Base-by-base conservation (phyloP, 2,888 invertebrate species). In the Phasia obesa region DNA sequence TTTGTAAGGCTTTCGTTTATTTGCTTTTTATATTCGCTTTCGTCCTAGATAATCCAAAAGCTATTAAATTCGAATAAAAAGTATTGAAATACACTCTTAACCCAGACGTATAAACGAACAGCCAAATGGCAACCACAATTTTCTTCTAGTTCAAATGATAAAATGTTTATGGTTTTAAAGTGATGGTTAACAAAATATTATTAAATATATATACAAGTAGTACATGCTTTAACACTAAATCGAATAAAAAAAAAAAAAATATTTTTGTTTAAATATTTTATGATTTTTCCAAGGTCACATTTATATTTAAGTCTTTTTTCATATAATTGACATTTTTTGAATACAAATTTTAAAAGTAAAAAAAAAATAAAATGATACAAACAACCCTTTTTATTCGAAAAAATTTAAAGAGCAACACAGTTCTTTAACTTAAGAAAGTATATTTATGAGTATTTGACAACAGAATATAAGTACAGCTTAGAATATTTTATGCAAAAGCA, bases 11-110 rank as follows among this genome's bases (percentile, higher is more conserved):
- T 42, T 31, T 42, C 35, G 15, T 42, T 42, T 42, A 1, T 42
- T n/a, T n/a, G 7, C 17, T 7, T 44, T 49, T 49, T 19, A 17
- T 27, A 15, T 47, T 47, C 47, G 4, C 19, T 31, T 44, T 27
- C 15, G 21, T 49, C 47, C 9, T 15, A 31, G 35, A 31, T 59
- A 57, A 59, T 59, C 47, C 23, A 49, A 59, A 70, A 59, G 57
- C 47, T 19, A 57, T 70, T 70, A 59, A 70, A 70, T 47, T 21
- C 27, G 21, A 70, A 59, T 70, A 59, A 59, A 70, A 55, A 21
- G 0, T 7, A 19, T 4, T 23, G 6, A 25, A 25, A 13, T 23
- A 25, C 35, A 42, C 51, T 11, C 25, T 25, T 35, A 55, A 4
- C 6, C 25, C 31, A 57, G 57, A 17, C 44, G 1, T 55, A 0